Base-by-base conservation (phyloP, 2,113 vertebrate genomes). In the Coryphaenoides rupestris region DNA sequence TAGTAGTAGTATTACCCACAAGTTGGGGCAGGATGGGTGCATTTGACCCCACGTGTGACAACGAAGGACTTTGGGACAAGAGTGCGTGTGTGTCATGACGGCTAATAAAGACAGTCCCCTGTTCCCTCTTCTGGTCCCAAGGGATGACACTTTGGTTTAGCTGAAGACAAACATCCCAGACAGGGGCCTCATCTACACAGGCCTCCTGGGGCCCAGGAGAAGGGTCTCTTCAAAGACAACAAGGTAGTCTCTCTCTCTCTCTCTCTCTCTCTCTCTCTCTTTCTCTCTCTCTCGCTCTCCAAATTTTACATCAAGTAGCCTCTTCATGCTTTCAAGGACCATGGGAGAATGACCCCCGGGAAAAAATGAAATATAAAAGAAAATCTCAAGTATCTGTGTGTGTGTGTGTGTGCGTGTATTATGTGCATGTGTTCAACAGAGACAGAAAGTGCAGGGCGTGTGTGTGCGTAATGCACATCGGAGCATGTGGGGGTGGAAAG, bases 401-500 rank as follows among this genome's bases (percentile, higher is more conserved):
- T 49, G 47, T 49, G 46, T 47, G 46, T 47, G 46, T 47, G 46
- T 47, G 46, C 13, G 46, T 49, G 47, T n/a, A n/a, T n/a, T 47
- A 12, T 47, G 46, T 47, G 46, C 13, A 12, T 47, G 46, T 49
- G 47, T 67, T 63, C 56, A 19, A 5, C 26, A 16, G 22, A 4
- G 28, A 21, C 3, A 19, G 13, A 40, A 9, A 21, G 62, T 19
- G 21, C 19, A 15, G 13, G 47, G 2, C 3, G 14, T 50, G 0
- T 50, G 1, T 1, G 47, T 50, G n/a, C 2, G 63, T 46, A 21
- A 61, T 52, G 53, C 17, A 60, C 16, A 17, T 56, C 49, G 54
- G 73, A 60, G n/a, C n/a, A n/a, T 47, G 54, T 4, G 59, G n/a
- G 53, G 70, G 56, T 13, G 50, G 23, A 46, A 54, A 52, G 28